Base-by-base conservation (phyloP, 2,113 vertebrate genomes). In the Eudyptes chrysolophus region DNA sequence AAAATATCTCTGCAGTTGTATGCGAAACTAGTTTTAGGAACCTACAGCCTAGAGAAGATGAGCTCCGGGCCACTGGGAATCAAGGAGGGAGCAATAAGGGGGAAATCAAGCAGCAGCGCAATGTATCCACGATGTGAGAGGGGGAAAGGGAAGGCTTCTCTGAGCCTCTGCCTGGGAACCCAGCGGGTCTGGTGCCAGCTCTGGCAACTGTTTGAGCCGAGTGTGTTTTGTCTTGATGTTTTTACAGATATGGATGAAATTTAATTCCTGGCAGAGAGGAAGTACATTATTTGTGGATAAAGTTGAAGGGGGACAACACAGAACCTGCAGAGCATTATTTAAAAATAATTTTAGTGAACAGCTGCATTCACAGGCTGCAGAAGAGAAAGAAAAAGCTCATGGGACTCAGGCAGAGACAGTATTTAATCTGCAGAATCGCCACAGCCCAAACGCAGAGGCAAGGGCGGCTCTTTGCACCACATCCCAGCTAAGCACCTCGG, bases 201-300 rank as follows among this genome's bases (percentile, higher is more conserved):
- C 64, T 86, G 84, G 80, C 44, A 83, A 36, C 58, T 44, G 34
- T 65, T 52, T 89, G 58, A 36, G 57, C 26, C 0, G 6, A 79
- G 38, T 52, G 30, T 83, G 49, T 92, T 96, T 92, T 94, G 34
- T 83, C 70, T 80, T 44, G 46, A 51, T 87, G n/a, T 49, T 90
- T 92, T 83, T 88, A 70, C 40, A 79, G 58, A 86, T 87, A 91
- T 3, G 84, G 65, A 46, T 68, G 70, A 92, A 84, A 89, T 89
- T 87, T 72, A 76, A 79, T 57, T 92, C 52, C 66, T 87, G 46
- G 32, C 69, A 66, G 57, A 76, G 30, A 38, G 30, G 22, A 40
- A 79, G 30, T 30, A 48, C 11, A 26, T 91, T 83, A 36, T 92
- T 77, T 94, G 62, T 80, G 62, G 49, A 38, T 34, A 44, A 52